A percentile compares a stretch with the other conserved stretches of the same genome.
These are phyloP conservation scores for Hydrolagus colliei DNA, from an alignment of 2,797 vertebrate species.

Conservation along the genomic window DNA sequence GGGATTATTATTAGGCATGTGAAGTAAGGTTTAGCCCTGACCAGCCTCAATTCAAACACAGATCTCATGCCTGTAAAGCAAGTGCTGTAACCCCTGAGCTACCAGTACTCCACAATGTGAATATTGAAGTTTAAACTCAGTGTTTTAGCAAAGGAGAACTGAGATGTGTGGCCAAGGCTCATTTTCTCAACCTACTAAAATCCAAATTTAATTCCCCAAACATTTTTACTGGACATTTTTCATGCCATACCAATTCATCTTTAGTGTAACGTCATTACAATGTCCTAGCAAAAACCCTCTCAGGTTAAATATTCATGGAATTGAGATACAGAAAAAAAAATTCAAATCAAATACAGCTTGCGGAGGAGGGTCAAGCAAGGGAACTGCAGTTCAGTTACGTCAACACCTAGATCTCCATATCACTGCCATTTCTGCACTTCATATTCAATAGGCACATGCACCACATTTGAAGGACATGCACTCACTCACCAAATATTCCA, in stretches of 20 bases:
- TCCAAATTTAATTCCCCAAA: no score
- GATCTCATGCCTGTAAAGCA: no score
- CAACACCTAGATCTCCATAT: neutral
- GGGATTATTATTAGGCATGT: no score
- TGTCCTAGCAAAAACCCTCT: no score
- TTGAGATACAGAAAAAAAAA: neutral
- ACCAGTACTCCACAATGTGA: neutral
- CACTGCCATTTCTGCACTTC: neutral
- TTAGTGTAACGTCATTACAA: no score
- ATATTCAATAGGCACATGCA: constrained; percentile 12
- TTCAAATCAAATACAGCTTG: no score
- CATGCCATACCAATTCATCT: no score
- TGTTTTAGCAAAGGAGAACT: neutral
- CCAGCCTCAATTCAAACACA: no score
- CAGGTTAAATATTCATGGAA: neutral
- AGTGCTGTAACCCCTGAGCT: no score
- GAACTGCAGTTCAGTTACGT: neutral
- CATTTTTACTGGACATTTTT: neutral
- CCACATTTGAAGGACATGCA: constrained; percentile 18
- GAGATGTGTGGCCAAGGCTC: neutral
- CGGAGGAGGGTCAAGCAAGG: neutral
- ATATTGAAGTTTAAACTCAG: neutral
- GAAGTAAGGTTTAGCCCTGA: no score
- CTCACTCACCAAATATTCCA: neutral
- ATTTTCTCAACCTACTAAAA: neutral